Base-by-base conservation (phyloP, 2,888 invertebrate species). In the Metalampra italica region DNA sequence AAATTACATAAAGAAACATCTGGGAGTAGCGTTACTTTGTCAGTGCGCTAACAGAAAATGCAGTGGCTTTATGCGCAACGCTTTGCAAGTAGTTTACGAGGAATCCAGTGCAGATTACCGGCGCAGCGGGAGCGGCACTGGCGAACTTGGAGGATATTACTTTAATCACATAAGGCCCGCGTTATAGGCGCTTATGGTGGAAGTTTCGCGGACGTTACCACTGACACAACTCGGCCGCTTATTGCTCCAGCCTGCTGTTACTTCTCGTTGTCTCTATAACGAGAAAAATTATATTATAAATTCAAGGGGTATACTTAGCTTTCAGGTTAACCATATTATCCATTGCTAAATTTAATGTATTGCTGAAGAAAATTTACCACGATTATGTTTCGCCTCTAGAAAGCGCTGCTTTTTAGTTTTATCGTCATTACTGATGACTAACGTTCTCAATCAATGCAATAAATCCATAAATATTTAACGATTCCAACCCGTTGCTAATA, bases 161-260 rank as follows among this genome's bases (percentile, higher is more conserved):
- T 81, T 78, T 81, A 82, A 79, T 78, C 78, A 78, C 61, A 54
- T 60, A 71, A 76, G 72, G 75, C 75, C 75, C 65, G 66, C 64
- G 75, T 79, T 77, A 82, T 75, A 72, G 76, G 62, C 71, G 59
- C 40, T 40, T 29, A 39, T 45, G 37, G 39, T 30, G 38, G 7
- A 46, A 46, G 45, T 40, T 46, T 40, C 30, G 46, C 12, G 40
- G 38, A 39, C 45, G 36, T 9, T 13, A 14, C 43, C 14, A 34
- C 38, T 13, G 56, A 64, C 60, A 57, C 66, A 64, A 67, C 62
- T 66, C 62, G 60, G 55, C 66, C 69, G 68, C 66, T 75, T 78
- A 79, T 75, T 77, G 79, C 73, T 66, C 46, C 56, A 50, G 58
- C 57, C 62, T 42, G 41, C 41, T 11, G n/a, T 11, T n/a, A 42